These are phyloP conservation scores for Hypsibius dujardini DNA, from an alignment of 1,140 invertebrate genomes.

Conservation along the genomic window DNA sequence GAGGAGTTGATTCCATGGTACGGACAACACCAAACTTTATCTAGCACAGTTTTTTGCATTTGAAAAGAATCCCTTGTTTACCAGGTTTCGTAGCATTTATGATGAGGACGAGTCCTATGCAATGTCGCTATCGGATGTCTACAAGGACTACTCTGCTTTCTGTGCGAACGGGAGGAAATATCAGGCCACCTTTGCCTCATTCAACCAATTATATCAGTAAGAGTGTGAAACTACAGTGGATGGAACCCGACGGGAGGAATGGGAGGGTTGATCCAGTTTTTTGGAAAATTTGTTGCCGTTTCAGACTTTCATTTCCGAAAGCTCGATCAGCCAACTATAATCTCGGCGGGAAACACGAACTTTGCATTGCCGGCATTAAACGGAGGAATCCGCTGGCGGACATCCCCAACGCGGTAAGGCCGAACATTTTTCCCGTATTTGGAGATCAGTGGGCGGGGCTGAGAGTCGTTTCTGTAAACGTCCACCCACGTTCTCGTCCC, in stretches of 20 bases:
- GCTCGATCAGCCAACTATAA: background rate
- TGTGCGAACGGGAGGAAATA: background rate
- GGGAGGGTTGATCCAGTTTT: too few relatives aligned
- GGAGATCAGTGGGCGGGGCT: too few relatives aligned
- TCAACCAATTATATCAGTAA: background rate
- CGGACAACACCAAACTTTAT: too few relatives aligned
- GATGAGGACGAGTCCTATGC: constrained; percentile 6
- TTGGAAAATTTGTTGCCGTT: background rate
- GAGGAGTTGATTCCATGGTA: background rate
- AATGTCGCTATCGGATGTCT: constrained; percentile 1
- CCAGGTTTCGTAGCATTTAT: background rate
- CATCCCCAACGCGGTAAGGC: background rate
- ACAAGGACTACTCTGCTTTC: constrained; percentile 9
- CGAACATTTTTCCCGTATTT: background rate
- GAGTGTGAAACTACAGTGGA: too few relatives aligned
- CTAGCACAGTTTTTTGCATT: too few relatives aligned
- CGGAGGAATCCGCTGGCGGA: background rate
- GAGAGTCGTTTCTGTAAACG: too few relatives aligned
- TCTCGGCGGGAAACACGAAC: background rate
- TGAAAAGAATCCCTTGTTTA: background rate
- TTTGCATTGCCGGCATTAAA: constrained; percentile 7
- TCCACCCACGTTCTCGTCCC: too few relatives aligned
- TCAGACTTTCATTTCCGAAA: background rate
- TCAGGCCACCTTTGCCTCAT: background rate
- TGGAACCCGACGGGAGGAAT: too few relatives aligned